Conservation (phyloP, 2,113 vertebrate genomes). For the Apodemus speciosus region DNA sequence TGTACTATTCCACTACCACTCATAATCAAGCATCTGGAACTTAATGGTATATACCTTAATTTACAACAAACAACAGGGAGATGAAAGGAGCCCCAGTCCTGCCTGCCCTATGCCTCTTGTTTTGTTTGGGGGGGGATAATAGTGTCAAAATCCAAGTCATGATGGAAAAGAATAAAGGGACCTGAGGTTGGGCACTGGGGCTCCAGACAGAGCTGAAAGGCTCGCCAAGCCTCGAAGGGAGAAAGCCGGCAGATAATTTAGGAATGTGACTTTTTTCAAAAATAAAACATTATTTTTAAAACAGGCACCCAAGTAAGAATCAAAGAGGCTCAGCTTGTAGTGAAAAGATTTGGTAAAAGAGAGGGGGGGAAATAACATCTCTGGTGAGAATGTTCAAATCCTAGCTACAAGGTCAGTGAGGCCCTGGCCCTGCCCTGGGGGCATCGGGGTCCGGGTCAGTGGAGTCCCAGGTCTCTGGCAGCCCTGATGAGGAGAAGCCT, state of each 20-base stretch:
- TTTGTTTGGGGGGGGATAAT: neutral
- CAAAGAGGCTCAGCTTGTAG: neutral
- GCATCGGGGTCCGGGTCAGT: neutral
- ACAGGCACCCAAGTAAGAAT: neutral
- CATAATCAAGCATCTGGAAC: neutral
- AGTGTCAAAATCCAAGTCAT: neutral
- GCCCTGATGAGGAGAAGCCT: neutral
- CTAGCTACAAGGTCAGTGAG: neutral
- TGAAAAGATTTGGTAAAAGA: neutral
- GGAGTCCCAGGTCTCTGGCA: neutral
- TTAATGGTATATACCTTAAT: neutral
- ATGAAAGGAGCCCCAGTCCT: neutral
- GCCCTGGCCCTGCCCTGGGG: rapidly evolving
- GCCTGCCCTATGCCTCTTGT: neutral
- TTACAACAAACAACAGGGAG: neutral
- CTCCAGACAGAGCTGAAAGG: constrained; percentile 12
- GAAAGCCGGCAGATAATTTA: constrained; percentile 36
- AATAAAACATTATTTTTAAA: constrained; percentile 69
- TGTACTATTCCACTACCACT: rapidly evolving
- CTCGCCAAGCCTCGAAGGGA: neutral
- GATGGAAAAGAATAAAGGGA: neutral
- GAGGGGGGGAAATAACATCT: neutral
- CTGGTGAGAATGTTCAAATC: neutral
- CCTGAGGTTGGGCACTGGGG: neutral
- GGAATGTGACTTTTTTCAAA: constrained; percentile 49